Percentiles rank a stretch among this genome's conserved stretches.
Conservation (phyloP, 2,888 invertebrate genomes). For the Calameuta idolon region DNA sequence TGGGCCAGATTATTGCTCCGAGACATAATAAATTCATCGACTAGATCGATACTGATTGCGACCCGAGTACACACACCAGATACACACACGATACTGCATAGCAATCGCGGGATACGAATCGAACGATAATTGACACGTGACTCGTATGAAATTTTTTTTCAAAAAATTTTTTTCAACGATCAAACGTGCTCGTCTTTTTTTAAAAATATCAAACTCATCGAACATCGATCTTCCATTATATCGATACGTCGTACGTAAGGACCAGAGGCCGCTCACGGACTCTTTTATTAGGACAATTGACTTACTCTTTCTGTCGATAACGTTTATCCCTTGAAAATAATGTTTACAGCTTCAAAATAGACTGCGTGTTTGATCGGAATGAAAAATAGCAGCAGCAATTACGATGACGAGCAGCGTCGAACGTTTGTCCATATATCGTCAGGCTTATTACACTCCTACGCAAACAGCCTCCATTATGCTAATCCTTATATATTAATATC, state of each 20-base stretch:
- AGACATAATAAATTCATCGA: constrained; percentile 12
- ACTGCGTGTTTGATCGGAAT: neutral
- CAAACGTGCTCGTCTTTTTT: neutral
- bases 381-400: neutral
- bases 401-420: neutral
- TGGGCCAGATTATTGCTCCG: neutral
- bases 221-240: neutral
- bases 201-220: neutral
- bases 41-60: constrained; percentile 7
- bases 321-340: neutral
- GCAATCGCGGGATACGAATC: neutral
- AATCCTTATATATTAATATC: neutral
- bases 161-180: neutral
- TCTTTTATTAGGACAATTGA: neutral
- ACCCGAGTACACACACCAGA: neutral
- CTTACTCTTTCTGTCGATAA: neutral
- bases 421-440: neutral
- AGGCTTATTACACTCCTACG: neutral
- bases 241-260: neutral
- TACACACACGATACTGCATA: neutral
- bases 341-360: neutral
- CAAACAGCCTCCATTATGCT: neutral
- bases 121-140: neutral
- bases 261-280: neutral
- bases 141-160: neutral